Conservation (phyloP, 2,113 vertebrate genomes). For the Ranitomeya variabilis region DNA sequence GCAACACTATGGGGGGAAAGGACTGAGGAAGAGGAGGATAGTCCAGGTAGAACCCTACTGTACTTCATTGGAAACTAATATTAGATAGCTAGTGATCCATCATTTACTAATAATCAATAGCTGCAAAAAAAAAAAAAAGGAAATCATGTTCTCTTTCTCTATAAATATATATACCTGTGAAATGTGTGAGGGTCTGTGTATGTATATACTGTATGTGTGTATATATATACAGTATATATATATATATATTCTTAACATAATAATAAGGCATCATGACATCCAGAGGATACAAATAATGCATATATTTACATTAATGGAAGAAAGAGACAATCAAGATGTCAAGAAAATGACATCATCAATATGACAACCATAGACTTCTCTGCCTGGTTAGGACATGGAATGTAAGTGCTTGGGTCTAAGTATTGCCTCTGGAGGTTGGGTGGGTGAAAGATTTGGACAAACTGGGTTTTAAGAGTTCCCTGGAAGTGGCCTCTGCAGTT, state of each 20-base stretch:
- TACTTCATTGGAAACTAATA: constrained; percentile 2
- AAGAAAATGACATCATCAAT: not conserved
- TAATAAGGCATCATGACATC: not conserved
- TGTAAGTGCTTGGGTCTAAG: not conserved
- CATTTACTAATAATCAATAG: not conserved
- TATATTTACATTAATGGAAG: not conserved
- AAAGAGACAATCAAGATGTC: no score
- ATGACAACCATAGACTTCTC: constrained; percentile 4
- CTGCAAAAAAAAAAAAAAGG: not conserved
- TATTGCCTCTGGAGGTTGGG: constrained; percentile 13
- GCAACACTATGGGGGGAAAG: constrained; percentile 30
- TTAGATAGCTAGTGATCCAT: not conserved
- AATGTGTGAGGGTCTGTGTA: not conserved
- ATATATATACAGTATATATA: not conserved
- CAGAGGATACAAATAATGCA: not conserved
- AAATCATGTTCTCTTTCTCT: not conserved
- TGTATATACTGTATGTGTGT: not conserved
- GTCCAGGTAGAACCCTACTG: constrained; percentile 19
- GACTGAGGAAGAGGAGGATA: constrained; percentile 37
- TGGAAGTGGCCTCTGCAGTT: constrained; percentile 72
- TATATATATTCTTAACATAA: not conserved
- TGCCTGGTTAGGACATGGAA: not conserved
- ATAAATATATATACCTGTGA: not conserved
- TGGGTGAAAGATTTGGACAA: not conserved
- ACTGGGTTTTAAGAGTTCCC: constrained; percentile 59